Percentiles rank a stretch among this genome's conserved stretches.
phyloP scores from a whole-genome alignment of 2,113 vertebrate species.

The Chauna torquata region DNA sequence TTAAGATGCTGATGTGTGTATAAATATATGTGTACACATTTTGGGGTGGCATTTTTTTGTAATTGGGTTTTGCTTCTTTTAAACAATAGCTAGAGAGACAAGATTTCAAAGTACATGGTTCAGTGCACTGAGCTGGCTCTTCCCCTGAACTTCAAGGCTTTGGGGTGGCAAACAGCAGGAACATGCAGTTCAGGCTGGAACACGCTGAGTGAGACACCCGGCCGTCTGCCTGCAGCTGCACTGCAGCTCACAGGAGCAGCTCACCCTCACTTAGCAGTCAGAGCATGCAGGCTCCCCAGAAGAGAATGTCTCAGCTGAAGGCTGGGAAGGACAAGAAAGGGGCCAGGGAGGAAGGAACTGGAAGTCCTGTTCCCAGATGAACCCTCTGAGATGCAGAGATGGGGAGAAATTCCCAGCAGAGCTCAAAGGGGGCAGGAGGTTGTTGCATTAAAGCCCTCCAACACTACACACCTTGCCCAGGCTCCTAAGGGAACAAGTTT shows the following conservation, averaged over 20 bases:
- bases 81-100: background rate
- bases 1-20: background rate
- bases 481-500: background rate
- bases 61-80: background rate
- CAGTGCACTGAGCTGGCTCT: background rate
- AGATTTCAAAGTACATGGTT: background rate
- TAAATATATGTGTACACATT: background rate
- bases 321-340: too few species aligned
- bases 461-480: background rate
- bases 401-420: too few species aligned
- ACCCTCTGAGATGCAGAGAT: background rate
- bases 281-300: background rate
- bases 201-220: too few species aligned
- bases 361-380: background rate
- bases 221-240: rapidly evolving
- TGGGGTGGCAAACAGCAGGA: background rate
- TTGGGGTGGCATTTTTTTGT: background rate
- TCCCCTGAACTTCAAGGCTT: background rate
- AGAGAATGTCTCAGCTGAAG: background rate
- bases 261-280: rapidly evolving
- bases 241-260: background rate
- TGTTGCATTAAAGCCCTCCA: background rate
- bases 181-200: too few species aligned
- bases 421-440: too few species aligned
- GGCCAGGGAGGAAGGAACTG: background rate